Percentiles rank a stretch among this genome's conserved stretches.
These are phyloP conservation scores for Corythornis leucogaster DNA, from an alignment of 2,797 vertebrate species.

Conservation along the genomic window DNA sequence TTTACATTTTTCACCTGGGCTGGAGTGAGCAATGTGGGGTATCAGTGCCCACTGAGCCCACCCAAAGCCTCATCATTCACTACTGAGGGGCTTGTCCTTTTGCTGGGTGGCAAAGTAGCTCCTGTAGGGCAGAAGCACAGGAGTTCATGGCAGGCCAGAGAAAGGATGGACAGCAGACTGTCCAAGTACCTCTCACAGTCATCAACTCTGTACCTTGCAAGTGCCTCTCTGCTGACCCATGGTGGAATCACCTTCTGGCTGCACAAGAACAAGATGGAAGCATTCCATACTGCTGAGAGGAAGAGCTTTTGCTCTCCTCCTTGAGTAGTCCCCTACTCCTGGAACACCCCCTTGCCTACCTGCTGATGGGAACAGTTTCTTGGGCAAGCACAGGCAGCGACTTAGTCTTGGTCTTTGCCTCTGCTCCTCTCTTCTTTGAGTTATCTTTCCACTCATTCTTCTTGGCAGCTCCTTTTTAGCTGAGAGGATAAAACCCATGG, in stretches of 20 bases:
- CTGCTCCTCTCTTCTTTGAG: neutral
- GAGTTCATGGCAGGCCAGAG: neutral
- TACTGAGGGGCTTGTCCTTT: rapidly evolving
- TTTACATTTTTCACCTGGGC: neutral
- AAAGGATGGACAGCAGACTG: rapidly evolving
- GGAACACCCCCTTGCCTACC: neutral
- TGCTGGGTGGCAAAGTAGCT: neutral
- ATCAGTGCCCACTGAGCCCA: neutral
- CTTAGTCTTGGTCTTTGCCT: neutral
- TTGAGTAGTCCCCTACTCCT: neutral
- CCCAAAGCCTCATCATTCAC: neutral
- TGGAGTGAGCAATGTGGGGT: neutral
- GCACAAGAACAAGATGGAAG: neutral
- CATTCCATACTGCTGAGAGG: neutral
- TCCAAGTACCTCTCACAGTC: rapidly evolving
- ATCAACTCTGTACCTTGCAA: neutral
- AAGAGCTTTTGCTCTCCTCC: neutral
- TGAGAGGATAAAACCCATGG: neutral
- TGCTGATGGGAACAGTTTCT: neutral
- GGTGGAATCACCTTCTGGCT: neutral
- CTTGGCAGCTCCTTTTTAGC: neutral
- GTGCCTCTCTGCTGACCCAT: neutral
- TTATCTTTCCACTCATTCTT: neutral
- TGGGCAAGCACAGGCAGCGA: neutral
- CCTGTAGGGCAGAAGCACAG: rapidly evolving